phyloP scores from a whole-genome alignment of 2,113 vertebrate species.

The Cynopterus brachyotis region DNA sequence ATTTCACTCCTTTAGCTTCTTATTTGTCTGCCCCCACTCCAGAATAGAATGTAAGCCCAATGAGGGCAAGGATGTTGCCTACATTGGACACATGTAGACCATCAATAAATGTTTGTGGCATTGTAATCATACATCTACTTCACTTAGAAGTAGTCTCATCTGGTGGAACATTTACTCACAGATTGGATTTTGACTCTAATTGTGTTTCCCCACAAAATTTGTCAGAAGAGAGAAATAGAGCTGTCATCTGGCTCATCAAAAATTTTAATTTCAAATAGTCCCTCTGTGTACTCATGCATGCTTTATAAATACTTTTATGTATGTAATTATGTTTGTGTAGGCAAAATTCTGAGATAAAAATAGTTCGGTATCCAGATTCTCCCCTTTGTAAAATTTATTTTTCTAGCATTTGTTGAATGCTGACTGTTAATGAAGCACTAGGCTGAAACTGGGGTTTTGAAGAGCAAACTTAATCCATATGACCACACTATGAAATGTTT shows the following conservation, averaged over 20 bases:
- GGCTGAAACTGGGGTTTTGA: not conserved
- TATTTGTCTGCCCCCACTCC: not conserved
- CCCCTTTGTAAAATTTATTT: not conserved
- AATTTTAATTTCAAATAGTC: not conserved
- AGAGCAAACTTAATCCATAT: not conserved
- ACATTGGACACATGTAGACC: not conserved
- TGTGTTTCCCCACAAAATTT: not conserved
- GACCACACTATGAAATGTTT: not conserved
- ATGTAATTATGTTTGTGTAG: not conserved
- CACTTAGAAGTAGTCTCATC: not conserved
- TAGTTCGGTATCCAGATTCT: not conserved
- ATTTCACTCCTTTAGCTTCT: not conserved
- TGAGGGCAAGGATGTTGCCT: not conserved
- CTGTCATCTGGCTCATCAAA: not conserved
- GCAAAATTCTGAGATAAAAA: not conserved
- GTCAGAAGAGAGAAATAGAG: slow-evolving; percentile 38
- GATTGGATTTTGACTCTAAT: not conserved
- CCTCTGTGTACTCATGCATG: not conserved
- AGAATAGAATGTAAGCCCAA: not conserved
- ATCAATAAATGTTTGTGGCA: not conserved
- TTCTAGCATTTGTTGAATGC: not conserved
- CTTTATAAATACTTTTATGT: not conserved
- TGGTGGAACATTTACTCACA: not conserved
- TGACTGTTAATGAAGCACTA: not conserved
- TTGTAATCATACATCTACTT: not conserved